phyloP scores from a whole-genome alignment of 2,888 invertebrate genomes.

The Oligia fasciuncula region DNA sequence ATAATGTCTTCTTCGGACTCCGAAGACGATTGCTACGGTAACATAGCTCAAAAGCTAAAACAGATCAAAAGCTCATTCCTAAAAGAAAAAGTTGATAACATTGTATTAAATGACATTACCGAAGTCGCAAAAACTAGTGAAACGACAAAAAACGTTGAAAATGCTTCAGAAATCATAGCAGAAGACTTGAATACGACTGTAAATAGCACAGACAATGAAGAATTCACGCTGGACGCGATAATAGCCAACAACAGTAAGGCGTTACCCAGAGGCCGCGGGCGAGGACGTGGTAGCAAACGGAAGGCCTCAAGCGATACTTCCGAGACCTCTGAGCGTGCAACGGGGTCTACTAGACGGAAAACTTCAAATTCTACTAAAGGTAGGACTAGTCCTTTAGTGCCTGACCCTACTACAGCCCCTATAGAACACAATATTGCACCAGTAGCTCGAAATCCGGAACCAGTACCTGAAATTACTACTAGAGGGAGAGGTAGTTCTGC shows the following conservation, averaged over 20 bases:
- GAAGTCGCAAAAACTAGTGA: constrained; percentile 50
- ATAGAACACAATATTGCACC: background rate
- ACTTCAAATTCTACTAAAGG: constrained; percentile 46
- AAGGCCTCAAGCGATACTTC: constrained; percentile 18
- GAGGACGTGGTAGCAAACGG: constrained; percentile 44
- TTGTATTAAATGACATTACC: constrained; percentile 67
- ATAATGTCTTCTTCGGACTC: constrained; percentile 82
- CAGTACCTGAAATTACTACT: background rate
- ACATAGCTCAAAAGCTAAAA: constrained; percentile 78
- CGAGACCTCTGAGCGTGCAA: constrained; percentile 1
- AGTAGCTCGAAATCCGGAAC: background rate
- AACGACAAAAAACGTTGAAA: constrained; percentile 35
- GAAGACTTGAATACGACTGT: constrained; percentile 57
- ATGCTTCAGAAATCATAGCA: constrained; percentile 6
- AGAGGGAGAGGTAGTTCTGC: background rate
- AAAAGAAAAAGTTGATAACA: constrained; percentile 69
- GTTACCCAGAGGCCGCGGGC: constrained; percentile 39
- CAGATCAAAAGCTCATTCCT: constrained; percentile 74
- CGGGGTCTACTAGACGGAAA: constrained; percentile 31
- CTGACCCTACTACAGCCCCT: background rate
- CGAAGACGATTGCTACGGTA: constrained; percentile 85
- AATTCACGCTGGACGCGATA: constrained; percentile 68
- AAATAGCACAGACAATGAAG: constrained; percentile 64
- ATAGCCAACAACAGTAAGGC: constrained; percentile 65
- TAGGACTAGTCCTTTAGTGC: constrained; percentile 31